Conservation (phyloP, 2,113 vertebrate species). For the Podocnemis expansa region DNA sequence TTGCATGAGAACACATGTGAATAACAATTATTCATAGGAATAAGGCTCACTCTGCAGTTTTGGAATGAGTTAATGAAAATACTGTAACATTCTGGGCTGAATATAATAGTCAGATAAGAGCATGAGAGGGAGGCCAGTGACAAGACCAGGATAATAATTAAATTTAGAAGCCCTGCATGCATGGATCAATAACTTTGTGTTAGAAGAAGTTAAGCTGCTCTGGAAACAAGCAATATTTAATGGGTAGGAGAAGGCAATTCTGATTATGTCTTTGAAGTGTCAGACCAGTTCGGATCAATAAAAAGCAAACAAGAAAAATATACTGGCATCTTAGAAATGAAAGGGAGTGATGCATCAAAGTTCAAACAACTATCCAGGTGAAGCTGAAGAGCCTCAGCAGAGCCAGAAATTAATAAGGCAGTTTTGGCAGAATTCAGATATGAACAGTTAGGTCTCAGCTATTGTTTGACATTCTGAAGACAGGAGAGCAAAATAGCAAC, state of each 20-base stretch:
- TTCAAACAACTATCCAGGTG: slow-evolving; percentile 40
- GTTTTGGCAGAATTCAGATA: neutral
- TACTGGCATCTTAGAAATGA: slow-evolving; percentile 29
- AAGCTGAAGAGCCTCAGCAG: slow-evolving; percentile 34
- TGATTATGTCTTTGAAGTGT: neutral
- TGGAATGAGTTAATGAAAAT: neutral
- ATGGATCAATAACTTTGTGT: neutral
- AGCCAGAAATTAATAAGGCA: slow-evolving; percentile 32
- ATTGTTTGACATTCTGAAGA: neutral
- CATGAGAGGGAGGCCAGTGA: neutral
- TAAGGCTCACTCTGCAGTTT: neutral
- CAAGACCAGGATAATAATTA: slow-evolving; percentile 23
- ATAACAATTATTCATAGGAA: neutral
- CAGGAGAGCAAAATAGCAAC: neutral
- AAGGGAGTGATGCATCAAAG: slow-evolving; percentile 17
- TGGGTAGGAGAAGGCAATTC: slow-evolving; percentile 50
- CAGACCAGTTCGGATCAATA: slow-evolving; percentile 34
- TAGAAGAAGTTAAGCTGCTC: slow-evolving; percentile 4
- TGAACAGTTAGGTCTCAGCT: slow-evolving; percentile 23
- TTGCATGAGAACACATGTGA: neutral
- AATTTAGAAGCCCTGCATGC: slow-evolving; percentile 12
- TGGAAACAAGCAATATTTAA: slow-evolving; percentile 5
- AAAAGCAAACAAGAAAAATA: slow-evolving; percentile 43
- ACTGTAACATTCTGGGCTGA: slow-evolving; percentile 35
- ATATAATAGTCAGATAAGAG: slow-evolving; percentile 16